A percentile compares a stretch with the other conserved stretches of the same genome.
phyloP scores from a whole-genome alignment of 2,888 invertebrate genomes.

The Conus canariensis region DNA sequence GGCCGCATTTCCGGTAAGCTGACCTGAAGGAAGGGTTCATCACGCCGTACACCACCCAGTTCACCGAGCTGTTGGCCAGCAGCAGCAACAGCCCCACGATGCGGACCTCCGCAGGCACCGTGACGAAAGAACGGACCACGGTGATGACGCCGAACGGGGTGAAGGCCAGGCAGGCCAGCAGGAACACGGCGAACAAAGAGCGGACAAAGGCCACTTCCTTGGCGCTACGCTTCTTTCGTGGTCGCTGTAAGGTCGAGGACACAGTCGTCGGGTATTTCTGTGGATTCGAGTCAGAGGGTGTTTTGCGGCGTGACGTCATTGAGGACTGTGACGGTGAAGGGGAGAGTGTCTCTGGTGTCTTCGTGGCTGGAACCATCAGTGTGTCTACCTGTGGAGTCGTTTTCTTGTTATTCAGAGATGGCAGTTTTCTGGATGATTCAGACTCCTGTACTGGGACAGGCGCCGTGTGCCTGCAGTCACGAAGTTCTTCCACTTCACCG shows the following conservation, averaged over 20 bases:
- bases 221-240: neutral
- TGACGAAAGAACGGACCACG: neutral
- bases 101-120: neutral
- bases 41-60: slow-evolving; percentile 45
- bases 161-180: neutral
- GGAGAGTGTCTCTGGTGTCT: no score
- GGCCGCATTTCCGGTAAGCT: neutral
- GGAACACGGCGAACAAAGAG: slow-evolving; percentile 27
- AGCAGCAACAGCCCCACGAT: neutral
- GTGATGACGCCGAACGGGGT: slow-evolving; percentile 16
- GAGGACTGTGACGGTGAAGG: no score
- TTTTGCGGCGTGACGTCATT: neutral
- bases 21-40: slow-evolving; percentile 13
- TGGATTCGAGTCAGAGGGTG: neutral
- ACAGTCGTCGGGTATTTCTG: neutral
- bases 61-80: slow-evolving; percentile 1
- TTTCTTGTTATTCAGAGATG: no score
- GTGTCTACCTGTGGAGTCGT: no score
- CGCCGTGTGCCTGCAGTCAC: no score
- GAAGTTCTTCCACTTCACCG: no score
- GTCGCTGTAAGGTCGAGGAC: neutral
- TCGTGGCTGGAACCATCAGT: no score
- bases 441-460: no score
- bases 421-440: no score
- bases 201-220: slow-evolving; percentile 23